phyloP scores from a whole-genome alignment of 2,113 vertebrate species.

The Vanacampus margaritifer region DNA sequence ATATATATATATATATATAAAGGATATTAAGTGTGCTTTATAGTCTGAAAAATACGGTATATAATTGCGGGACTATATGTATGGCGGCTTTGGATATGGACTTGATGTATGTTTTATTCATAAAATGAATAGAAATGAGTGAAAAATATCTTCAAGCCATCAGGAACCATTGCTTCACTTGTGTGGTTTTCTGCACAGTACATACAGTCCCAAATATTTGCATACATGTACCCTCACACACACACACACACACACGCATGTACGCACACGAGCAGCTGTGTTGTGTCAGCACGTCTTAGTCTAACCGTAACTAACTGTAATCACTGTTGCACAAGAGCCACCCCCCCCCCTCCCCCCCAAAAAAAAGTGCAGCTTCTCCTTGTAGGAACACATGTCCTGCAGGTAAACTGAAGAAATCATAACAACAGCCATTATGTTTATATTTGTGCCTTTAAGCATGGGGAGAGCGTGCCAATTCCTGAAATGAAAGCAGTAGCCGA shows the following conservation, averaged over 20 bases:
- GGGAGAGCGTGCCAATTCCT: too few relatives aligned
- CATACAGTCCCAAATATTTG: neutral
- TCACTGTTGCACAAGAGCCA: slow-evolving; percentile 52
- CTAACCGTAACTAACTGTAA: slow-evolving; percentile 54
- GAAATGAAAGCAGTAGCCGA: too few relatives aligned
- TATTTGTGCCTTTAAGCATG: too few relatives aligned
- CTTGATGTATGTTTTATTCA: neutral
- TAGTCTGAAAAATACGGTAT: too few relatives aligned
- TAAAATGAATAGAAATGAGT: neutral
- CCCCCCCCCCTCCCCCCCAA: neutral
- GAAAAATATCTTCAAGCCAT: neutral
- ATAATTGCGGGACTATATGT: neutral
- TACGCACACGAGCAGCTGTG: slow-evolving; percentile 58
- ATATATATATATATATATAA: too few relatives aligned
- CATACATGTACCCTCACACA: slow-evolving; percentile 8
- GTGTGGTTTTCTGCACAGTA: neutral
- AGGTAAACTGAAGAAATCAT: slow-evolving; percentile 30
- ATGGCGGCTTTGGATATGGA: neutral
- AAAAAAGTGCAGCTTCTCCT: slow-evolving; percentile 8
- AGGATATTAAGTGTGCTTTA: too few relatives aligned
- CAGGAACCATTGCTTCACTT: neutral
- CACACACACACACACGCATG: slow-evolving; percentile 18
- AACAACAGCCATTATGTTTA: too few relatives aligned
- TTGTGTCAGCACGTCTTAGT: slow-evolving; percentile 62
- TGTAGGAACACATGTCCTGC: slow-evolving; percentile 40